phyloP scores from a whole-genome alignment of 2,797 vertebrate genomes.

The Dipus sagitta region DNA sequence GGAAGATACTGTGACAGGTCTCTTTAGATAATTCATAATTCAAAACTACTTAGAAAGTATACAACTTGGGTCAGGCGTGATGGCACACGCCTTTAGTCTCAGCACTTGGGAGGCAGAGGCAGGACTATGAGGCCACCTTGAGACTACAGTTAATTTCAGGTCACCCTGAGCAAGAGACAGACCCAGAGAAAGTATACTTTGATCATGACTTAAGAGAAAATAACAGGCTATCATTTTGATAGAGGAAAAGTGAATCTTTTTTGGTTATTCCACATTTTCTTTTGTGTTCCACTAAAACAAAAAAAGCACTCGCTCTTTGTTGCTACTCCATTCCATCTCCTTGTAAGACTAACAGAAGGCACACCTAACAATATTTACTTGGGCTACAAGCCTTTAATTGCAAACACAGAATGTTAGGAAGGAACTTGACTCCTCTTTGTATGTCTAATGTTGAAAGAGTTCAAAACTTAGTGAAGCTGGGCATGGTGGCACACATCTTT shows the following conservation, averaged over 20 bases:
- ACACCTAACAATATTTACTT: background rate
- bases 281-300: constrained; percentile 29
- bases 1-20: background rate
- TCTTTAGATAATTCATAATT: constrained; percentile 26
- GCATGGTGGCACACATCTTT: too few relatives aligned
- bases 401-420: constrained; percentile 24
- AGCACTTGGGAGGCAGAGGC: too few relatives aligned
- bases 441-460: constrained; percentile 12
- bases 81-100: too few relatives aligned
- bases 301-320: background rate
- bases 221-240: background rate
- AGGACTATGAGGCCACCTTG: too few relatives aligned
- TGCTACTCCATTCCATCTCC: background rate
- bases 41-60: constrained; percentile 29
- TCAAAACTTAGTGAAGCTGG: background rate
- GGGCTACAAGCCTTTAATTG: constrained; percentile 5
- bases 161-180: too few relatives aligned
- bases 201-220: background rate
- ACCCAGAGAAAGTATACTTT: background rate
- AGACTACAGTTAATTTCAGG: too few relatives aligned
- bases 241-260: background rate
- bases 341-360: constrained; percentile 9
- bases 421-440: constrained; percentile 32
- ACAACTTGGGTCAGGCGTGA: background rate
- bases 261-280: background rate